Evolutionary conservation across 2,113 vertebrate species (phyloP).

Genomic region (Ramphastos sulfuratus): DNA sequence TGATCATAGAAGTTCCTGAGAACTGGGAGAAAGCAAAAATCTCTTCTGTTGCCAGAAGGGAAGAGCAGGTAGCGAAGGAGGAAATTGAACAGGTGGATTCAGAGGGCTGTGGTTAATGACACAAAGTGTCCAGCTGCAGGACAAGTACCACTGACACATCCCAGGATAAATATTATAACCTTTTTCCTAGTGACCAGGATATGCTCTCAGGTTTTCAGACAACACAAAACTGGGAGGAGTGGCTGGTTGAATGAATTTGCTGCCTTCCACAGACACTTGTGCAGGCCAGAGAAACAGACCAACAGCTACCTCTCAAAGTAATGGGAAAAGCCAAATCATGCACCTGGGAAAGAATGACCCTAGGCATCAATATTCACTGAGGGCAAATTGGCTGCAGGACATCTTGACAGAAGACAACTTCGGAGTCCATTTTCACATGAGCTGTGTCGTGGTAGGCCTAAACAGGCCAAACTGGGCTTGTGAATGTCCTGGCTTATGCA

Average conservation of each 20-base stretch:
- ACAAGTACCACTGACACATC: neutral
- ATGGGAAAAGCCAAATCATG: neutral
- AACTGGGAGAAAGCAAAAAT: neutral
- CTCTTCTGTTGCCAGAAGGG: rapidly evolving
- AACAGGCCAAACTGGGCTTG: too few species aligned
- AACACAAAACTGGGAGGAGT: neutral
- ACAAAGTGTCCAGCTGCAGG: neutral
- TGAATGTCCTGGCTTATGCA: too few species aligned
- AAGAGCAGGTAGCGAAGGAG: neutral
- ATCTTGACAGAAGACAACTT: neutral
- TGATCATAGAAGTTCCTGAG: neutral
- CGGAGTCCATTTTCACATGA: rapidly evolving
- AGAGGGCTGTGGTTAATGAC: neutral
- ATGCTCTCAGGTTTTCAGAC: neutral
- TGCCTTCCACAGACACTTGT: neutral
- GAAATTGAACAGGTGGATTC: neutral
- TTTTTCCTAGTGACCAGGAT: neutral
- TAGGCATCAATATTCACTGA: neutral
- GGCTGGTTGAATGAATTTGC: neutral
- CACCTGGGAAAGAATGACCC: neutral
- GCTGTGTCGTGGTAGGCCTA: too few species aligned
- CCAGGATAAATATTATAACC: neutral
- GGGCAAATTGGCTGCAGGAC: rapidly evolving
- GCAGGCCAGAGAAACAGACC: neutral
- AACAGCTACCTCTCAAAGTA: neutral